A percentile compares a stretch with the other conserved stretches of the same genome.
Conservation (phyloP, 1,140 invertebrate species). For the Trichonephila clavata region DNA sequence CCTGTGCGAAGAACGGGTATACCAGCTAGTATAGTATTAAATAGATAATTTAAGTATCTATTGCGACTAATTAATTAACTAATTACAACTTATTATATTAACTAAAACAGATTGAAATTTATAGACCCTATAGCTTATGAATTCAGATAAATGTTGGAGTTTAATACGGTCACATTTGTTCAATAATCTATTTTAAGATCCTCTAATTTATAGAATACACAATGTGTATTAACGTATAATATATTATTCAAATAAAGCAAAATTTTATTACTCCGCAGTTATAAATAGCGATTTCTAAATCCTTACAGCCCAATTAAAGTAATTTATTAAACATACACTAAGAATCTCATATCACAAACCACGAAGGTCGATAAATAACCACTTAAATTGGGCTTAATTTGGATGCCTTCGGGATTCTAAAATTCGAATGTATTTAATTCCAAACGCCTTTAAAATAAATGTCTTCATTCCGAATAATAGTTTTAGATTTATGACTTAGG, state of each 20-base stretch:
- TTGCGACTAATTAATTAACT: too few species aligned
- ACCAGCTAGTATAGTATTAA: too few species aligned
- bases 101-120: too few species aligned
- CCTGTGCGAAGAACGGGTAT: too few species aligned
- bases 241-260: background rate
- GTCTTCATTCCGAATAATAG: background rate
- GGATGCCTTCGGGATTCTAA: background rate
- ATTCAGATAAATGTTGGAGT: too few species aligned
- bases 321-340: background rate
- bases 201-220: too few species aligned
- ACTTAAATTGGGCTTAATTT: conserved; percentile 16
- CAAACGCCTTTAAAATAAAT: background rate
- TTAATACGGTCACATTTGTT: too few species aligned
- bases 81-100: too few species aligned
- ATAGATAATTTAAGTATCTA: too few species aligned
- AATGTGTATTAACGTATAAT: too few species aligned
- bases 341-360: background rate
- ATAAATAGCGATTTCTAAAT: background rate
- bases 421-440: background rate
- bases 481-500: background rate
- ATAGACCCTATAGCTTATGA: too few species aligned
- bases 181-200: too few species aligned
- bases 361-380: background rate
- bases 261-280: background rate
- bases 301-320: background rate